Evolutionary conservation across 2,797 vertebrate species (phyloP).

Genomic region (Hippoglossus hippoglossus): DNA sequence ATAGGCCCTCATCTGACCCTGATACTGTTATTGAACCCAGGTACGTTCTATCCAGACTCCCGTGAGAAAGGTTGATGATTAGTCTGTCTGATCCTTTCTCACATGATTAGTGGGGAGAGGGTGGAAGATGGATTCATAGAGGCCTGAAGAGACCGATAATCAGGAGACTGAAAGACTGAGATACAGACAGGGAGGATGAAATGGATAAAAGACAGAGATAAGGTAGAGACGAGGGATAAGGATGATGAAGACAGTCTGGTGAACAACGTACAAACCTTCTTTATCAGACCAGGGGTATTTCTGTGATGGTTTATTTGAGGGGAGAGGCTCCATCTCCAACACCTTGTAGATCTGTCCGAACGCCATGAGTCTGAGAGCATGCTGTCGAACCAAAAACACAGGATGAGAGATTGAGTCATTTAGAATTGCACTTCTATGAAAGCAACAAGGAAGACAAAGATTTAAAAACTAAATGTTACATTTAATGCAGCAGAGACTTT

Average conservation of each 20-base stretch:
- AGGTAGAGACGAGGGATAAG: not conserved
- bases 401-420: no score
- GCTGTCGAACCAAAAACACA: slow-evolving; percentile 77
- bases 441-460: no score
- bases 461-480: not conserved
- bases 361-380: slow-evolving; percentile 94
- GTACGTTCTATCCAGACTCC: not conserved
- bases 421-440: no score
- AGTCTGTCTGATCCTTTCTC: no score
- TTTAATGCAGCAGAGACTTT: no score
- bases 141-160: slow-evolving; percentile 14
- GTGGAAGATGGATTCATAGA: slow-evolving; percentile 2
- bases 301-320: slow-evolving; percentile 96
- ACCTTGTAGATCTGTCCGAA: slow-evolving; percentile 99
- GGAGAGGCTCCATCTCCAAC: slow-evolving; percentile 97
- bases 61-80: not conserved
- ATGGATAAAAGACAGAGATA: slow-evolving; percentile 14
- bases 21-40: slow-evolving; percentile 13
- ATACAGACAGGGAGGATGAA: not conserved
- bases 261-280: slow-evolving; percentile 85
- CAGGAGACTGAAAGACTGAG: slow-evolving; percentile 14
- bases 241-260: slow-evolving; percentile 7
- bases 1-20: not conserved
- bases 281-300: slow-evolving; percentile 97
- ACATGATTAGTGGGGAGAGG: no score